phyloP scores from a whole-genome alignment of 2,113 vertebrate species.

The Setophaga kirtlandii region DNA sequence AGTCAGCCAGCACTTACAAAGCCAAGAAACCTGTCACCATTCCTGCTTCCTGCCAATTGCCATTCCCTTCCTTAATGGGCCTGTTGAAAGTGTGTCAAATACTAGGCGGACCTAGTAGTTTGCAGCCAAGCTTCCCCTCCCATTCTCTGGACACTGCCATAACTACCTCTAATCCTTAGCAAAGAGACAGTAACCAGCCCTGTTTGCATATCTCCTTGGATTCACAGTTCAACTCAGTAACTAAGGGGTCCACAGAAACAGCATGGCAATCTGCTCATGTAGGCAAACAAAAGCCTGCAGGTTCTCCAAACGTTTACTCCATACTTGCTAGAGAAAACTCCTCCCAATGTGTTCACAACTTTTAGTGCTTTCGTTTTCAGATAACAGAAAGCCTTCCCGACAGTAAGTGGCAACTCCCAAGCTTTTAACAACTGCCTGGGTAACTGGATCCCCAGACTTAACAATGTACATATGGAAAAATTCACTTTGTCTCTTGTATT shows the following conservation, averaged over 20 bases:
- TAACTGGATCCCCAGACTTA: background rate
- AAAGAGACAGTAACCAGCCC: background rate
- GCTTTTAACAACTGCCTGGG: background rate
- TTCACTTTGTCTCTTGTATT: background rate
- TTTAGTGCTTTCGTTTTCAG: background rate
- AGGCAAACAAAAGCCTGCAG: background rate
- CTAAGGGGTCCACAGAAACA: background rate
- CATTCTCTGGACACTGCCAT: background rate
- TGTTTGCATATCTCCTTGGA: background rate
- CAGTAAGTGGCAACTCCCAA: background rate
- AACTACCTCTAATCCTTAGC: background rate
- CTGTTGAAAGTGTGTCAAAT: background rate
- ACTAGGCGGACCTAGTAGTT: background rate
- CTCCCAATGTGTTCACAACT: background rate
- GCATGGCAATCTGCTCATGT: background rate
- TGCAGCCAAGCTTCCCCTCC: background rate
- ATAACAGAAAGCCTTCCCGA: background rate
- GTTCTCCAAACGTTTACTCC: background rate
- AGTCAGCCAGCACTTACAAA: background rate
- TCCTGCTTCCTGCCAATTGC: background rate
- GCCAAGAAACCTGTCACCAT: background rate
- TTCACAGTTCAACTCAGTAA: background rate
- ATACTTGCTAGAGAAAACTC: background rate
- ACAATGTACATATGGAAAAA: background rate
- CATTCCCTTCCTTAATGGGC: background rate